phyloP scores from a whole-genome alignment of 2,113 vertebrate species.

The Stercorarius parasiticus region DNA sequence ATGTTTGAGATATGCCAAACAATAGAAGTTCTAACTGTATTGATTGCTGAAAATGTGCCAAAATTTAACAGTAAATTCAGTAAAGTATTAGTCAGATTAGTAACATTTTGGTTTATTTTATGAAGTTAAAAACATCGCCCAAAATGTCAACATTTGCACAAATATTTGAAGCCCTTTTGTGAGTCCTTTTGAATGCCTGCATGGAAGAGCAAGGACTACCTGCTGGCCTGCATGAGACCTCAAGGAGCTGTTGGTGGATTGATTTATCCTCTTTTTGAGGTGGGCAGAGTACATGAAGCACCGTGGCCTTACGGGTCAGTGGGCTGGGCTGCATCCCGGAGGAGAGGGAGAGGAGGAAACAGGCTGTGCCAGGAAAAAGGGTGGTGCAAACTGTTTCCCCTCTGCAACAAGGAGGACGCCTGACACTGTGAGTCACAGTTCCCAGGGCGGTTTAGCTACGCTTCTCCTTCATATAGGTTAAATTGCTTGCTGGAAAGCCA shows the following conservation, averaged over 20 bases:
- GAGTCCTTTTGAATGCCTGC: background rate
- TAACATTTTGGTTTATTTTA: background rate
- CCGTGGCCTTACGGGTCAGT: rapidly evolving
- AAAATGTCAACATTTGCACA: background rate
- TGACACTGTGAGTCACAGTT: constrained; percentile 49
- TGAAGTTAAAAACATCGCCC: background rate
- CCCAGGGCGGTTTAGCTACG: background rate
- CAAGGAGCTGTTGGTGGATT: background rate
- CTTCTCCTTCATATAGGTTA: background rate
- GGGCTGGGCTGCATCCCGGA: background rate
- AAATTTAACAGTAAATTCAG: background rate
- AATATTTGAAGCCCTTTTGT: background rate
- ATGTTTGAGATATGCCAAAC: background rate
- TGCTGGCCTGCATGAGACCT: background rate
- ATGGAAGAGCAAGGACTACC: background rate
- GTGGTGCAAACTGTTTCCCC: constrained; percentile 49
- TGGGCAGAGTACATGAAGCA: background rate
- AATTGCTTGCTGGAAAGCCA: constrained; percentile 27
- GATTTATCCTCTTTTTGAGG: background rate
- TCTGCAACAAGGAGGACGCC: background rate
- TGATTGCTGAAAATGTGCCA: background rate
- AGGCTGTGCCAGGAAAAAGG: constrained; percentile 54
- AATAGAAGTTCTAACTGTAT: background rate
- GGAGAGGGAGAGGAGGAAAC: background rate
- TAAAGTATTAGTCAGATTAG: background rate